Evolutionary conservation across 2,113 vertebrate genomes (phyloP).

Genomic region (Nyctibius bracteatus): DNA sequence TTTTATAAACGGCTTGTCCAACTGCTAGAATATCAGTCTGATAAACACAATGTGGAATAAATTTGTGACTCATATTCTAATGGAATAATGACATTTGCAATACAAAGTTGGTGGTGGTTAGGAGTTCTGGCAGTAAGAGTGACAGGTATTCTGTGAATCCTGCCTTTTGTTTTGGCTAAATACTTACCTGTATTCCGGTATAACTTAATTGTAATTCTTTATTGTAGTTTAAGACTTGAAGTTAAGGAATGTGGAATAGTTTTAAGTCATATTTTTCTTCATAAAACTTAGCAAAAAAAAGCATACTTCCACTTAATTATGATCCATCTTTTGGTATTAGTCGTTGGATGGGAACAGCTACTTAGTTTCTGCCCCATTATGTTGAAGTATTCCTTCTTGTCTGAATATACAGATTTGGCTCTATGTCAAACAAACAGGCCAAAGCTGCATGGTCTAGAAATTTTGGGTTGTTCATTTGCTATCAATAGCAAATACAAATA

Average conservation of each 20-base stretch:
- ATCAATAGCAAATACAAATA: neutral
- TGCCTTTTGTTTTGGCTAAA: neutral
- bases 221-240: neutral
- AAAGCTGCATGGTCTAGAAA: neutral
- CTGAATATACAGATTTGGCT: neutral
- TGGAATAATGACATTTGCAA: neutral
- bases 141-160: neutral
- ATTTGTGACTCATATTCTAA: neutral
- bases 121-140: neutral
- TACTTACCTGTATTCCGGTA: neutral
- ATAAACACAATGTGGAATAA: neutral
- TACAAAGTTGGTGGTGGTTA: neutral
- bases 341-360: neutral
- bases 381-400: neutral
- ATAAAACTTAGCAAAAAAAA: neutral
- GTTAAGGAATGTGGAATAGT: neutral
- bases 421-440: rapidly evolving
- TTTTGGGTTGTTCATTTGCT: neutral
- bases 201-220: neutral
- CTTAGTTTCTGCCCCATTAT: neutral
- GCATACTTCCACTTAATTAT: neutral
- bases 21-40: neutral
- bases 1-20: neutral
- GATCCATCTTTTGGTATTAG: neutral
- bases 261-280: neutral